phyloP scores from a whole-genome alignment of 2,888 invertebrate genomes.

The Lochmaea crataegi region DNA sequence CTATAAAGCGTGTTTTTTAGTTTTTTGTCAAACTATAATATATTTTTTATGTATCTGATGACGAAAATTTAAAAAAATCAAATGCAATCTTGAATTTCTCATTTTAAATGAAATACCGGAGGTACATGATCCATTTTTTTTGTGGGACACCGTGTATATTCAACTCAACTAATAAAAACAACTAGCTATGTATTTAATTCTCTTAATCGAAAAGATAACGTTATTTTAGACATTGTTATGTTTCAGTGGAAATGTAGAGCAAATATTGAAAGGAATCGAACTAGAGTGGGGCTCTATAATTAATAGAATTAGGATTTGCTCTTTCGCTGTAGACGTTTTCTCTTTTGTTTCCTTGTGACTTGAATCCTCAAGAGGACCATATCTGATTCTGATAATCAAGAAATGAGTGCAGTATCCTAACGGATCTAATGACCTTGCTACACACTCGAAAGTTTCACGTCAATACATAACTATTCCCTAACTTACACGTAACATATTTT shows the following conservation, averaged over 20 bases:
- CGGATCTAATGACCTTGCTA: slow-evolving; percentile 29
- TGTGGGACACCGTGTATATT: not conserved
- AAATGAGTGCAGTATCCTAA: slow-evolving; percentile 37
- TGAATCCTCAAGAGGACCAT: slow-evolving; percentile 45
- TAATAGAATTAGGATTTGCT: slow-evolving; percentile 54
- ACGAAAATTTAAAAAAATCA: too few species aligned
- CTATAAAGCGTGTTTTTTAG: too few species aligned
- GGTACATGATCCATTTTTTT: too few species aligned
- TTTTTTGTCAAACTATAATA: too few species aligned
- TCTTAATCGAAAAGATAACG: slow-evolving; percentile 21
- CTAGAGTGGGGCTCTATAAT: slow-evolving; percentile 47
- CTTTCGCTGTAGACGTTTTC: slow-evolving; percentile 45
- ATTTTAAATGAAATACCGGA: too few species aligned
- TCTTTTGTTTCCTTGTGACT: slow-evolving; percentile 40
- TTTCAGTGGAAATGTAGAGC: slow-evolving; percentile 27
- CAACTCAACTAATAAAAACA: not conserved
- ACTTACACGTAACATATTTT: not conserved
- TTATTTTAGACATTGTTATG: slow-evolving; percentile 28
- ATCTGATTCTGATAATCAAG: slow-evolving; percentile 44
- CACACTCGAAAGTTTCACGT: slow-evolving; percentile 6
- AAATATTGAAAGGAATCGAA: slow-evolving; percentile 41
- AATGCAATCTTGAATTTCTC: too few species aligned
- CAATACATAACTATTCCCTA: not conserved
- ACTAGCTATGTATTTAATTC: not conserved
- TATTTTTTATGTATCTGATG: too few species aligned